Percentiles rank a stretch among this genome's conserved stretches.
Evolutionary conservation across 2,888 invertebrate species (phyloP).

Genomic region (Eugnorisma glareosa): DNA sequence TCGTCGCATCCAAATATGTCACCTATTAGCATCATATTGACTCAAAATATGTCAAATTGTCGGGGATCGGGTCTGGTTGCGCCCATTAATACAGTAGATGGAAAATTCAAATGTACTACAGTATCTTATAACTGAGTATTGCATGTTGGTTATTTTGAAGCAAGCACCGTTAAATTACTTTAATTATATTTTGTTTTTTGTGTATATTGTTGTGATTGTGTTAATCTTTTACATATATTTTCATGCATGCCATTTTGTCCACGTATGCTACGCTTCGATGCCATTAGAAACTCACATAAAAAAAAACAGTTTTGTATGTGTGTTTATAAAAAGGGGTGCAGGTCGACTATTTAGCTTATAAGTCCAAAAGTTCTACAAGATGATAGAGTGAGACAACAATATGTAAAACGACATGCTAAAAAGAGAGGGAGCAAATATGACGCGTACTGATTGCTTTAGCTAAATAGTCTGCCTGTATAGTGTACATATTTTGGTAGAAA

Average conservation of each 20-base stretch:
- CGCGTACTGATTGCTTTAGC: not conserved
- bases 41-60: not conserved
- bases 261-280: constrained; percentile 36
- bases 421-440: not conserved
- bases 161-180: not conserved
- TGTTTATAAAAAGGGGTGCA: not conserved
- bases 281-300: constrained; percentile 30
- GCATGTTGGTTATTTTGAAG: not conserved
- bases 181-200: constrained; percentile 6
- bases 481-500: not conserved
- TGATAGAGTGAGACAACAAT: not conserved
- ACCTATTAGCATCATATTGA: not conserved
- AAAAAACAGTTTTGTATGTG: constrained; percentile 11
- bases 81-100: not conserved
- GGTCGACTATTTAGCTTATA: constrained; percentile 18
- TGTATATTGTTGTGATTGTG: constrained; percentile 10
- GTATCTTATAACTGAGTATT: not conserved
- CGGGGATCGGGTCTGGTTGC: not conserved
- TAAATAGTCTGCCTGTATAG: constrained; percentile 27
- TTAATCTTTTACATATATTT: constrained; percentile 6
- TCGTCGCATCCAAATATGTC: not conserved
- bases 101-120: not conserved
- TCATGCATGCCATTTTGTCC: constrained; percentile 34
- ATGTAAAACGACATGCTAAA: not conserved
- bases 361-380: not conserved